Percentiles rank a stretch among this genome's conserved stretches.
These are phyloP conservation scores for Scrobipalpa atriplicella DNA, from an alignment of 2,888 invertebrate genomes.

Conservation along the genomic window DNA sequence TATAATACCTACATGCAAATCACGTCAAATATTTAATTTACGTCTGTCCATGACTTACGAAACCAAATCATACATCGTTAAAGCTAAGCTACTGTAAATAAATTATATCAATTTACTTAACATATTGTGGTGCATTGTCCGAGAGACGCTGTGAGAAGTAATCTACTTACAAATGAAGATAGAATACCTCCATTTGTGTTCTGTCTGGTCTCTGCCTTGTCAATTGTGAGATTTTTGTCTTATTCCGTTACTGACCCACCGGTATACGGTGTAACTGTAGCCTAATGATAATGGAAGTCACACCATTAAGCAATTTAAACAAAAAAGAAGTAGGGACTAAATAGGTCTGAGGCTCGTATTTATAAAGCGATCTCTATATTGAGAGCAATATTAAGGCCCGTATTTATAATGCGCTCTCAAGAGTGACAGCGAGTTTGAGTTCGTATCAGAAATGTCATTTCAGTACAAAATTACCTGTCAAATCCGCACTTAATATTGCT, in stretches of 20 bases:
- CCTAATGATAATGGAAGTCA: slow-evolving; percentile 20
- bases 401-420: no score
- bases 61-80: background rate
- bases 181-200: slow-evolving; percentile 34
- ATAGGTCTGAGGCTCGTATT: no score
- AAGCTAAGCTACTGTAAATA: slow-evolving; percentile 32
- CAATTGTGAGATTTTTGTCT: slow-evolving; percentile 43
- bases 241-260: slow-evolving; percentile 47
- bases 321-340: no score
- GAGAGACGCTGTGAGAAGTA: slow-evolving; percentile 40
- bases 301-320: background rate
- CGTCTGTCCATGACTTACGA: no score
- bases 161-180: slow-evolving; percentile 39
- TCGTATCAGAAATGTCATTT: no score
- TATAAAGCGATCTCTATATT: no score
- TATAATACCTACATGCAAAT: no score
- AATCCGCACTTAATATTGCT: no score
- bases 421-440: no score
- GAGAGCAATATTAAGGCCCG: no score
- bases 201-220: slow-evolving; percentile 43
- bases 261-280: slow-evolving; percentile 29
- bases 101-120: slow-evolving; percentile 62
- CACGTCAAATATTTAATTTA: no score
- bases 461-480: no score
- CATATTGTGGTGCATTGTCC: slow-evolving; percentile 59